Conservation (phyloP, 2,113 vertebrate species). For the Junco hyemalis region DNA sequence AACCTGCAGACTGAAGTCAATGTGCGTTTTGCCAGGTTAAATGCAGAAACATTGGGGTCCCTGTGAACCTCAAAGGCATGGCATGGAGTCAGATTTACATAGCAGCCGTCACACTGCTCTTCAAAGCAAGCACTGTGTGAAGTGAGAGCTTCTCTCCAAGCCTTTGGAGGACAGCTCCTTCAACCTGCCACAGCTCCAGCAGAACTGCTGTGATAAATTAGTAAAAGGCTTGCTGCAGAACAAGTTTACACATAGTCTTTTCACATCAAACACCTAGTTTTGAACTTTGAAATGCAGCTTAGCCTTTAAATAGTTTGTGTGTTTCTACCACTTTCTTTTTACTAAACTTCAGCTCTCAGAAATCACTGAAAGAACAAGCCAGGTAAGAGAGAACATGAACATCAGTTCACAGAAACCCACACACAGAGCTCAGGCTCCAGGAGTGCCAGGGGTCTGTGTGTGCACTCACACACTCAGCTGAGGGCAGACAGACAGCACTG, state of each 20-base stretch:
- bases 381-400: fast-evolving
- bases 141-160: neutral
- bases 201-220: neutral
- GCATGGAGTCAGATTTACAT: neutral
- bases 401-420: neutral
- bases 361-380: neutral
- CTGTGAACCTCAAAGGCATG: neutral
- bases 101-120: neutral
- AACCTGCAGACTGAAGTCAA: neutral
- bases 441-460: neutral
- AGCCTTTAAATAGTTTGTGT: neutral
- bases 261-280: neutral
- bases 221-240: neutral
- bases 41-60: neutral
- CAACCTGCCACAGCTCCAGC: neutral
- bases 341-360: neutral
- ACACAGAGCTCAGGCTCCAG: neutral
- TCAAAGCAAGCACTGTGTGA: neutral
- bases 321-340: neutral
- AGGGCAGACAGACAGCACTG: neutral
- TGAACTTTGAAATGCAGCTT: constrained; percentile 1
- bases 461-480: neutral
- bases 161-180: neutral
- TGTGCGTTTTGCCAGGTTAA: neutral
- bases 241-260: neutral